Base-by-base conservation (phyloP, 2,888 invertebrate species). In the Tetragnatha montana region DNA sequence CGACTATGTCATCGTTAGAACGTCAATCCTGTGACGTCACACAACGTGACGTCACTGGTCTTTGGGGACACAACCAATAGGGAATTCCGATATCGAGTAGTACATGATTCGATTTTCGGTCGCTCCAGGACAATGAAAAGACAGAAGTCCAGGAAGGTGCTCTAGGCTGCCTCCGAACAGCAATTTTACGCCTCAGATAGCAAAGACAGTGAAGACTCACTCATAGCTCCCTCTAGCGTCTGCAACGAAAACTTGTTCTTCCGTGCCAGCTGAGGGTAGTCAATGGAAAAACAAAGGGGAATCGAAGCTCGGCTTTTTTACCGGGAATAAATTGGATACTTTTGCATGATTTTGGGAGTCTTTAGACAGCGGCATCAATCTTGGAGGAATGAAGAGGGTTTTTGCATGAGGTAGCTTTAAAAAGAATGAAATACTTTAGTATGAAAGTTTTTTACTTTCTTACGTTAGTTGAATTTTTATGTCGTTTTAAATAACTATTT, bases 1-100 rank as follows among this genome's bases (percentile, higher is more conserved):
- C 70, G 49, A 71, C 78, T 71, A 71, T 85, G 78, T 78, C 78
- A 85, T 85, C 78, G 70, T 85, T 85, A 85, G 71, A n/a, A 50
- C 51, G 71, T 78, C 78, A 78, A 71, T 78, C 51, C 70, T 60
- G 70, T 78, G 78, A 85, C 85, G 85, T 78, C 85, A 85, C 51
- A 19, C 50, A 85, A 78, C 19, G 71, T 85, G 71, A 85, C 85
- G 85, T 85, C 85, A 78, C 85, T 21, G 21, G 78, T 85, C 85
- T 78, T 78, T n/a, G 22, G 78, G 70, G 78, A 85, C 71, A 50
- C 78, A 85, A 70, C 85, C 85, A 85, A 85, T 85, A 70, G 85
- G 85, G 85, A 78, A 78, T 85, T 85, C 76, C 85, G 76, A 78
- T 85, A 85, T 85, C 85, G 85, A 85, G 78, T 71, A 85, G 78